Conservation (phyloP, 1,140 invertebrate genomes). For the Pseudoatta argentina region DNA sequence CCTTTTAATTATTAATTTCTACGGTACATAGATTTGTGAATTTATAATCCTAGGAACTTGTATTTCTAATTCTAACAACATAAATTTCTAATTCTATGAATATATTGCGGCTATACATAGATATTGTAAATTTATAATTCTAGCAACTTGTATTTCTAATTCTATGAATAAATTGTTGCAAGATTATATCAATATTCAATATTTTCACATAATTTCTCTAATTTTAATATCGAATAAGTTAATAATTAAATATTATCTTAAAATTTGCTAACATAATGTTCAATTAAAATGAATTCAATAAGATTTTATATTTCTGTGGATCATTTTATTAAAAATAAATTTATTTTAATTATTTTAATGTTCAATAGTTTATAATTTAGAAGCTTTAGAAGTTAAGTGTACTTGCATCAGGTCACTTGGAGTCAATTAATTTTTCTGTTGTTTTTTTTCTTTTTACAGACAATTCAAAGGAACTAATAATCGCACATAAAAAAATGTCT, state of each 20-base stretch:
- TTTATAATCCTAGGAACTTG: not conserved
- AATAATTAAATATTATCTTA: not conserved
- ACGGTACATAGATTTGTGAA: not conserved
- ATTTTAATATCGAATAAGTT: not conserved
- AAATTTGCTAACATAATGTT: not conserved
- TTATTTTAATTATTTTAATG: not conserved
- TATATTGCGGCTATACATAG: not conserved
- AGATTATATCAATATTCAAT: not conserved
- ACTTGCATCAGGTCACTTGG: not conserved
- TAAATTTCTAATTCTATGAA: not conserved
- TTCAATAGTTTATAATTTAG: not conserved
- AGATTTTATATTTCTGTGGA: not conserved
- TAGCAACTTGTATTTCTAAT: not conserved
- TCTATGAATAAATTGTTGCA: not conserved
- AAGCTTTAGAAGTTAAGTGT: not conserved
- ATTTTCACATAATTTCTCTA: not conserved
- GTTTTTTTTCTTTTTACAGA: not conserved
- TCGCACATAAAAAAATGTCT: not conserved
- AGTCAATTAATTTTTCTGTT: not conserved
- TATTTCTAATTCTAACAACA: not conserved
- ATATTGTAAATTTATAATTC: not conserved
- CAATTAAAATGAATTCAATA: conserved; percentile 12
- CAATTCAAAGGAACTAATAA: not conserved
- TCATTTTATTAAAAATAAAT: not conserved
- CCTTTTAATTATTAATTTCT: conserved; percentile 31